Conservation (phyloP, 2,888 invertebrate genomes). For the Plebejus melissa region DNA sequence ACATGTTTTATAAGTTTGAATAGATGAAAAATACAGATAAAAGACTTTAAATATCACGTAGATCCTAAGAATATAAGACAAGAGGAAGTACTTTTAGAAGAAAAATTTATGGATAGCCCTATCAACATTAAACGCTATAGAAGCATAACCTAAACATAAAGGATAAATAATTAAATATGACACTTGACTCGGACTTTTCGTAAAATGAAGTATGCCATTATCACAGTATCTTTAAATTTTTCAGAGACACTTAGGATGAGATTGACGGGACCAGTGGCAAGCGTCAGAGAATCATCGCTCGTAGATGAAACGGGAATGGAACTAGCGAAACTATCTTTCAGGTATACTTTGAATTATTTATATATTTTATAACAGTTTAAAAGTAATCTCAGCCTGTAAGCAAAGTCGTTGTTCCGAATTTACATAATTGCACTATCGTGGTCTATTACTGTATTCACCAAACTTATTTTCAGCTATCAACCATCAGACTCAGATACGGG, state of each 20-base stretch:
- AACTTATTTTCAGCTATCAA: conserved; percentile 54
- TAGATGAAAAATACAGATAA: too few species aligned
- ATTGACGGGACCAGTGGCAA: conserved; percentile 63
- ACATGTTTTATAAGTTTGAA: too few species aligned
- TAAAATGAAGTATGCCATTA: background rate
- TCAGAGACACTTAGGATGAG: conserved; percentile 58
- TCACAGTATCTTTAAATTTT: background rate
- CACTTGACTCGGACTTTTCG: background rate
- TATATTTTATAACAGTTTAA: too few species aligned
- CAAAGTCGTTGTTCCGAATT: too few species aligned
- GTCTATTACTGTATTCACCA: background rate
- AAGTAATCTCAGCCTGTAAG: too few species aligned
- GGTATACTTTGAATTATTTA: conserved; percentile 42
- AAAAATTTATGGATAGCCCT: background rate
- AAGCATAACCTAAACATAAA: background rate
- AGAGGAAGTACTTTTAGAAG: too few species aligned
- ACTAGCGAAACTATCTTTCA: conserved; percentile 61
- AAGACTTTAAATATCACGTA: too few species aligned
- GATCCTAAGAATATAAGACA: too few species aligned
- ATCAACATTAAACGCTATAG: background rate
- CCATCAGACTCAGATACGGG: conserved; percentile 42
- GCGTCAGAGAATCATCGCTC: conserved; percentile 61
- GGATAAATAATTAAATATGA: background rate
- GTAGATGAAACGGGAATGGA: conserved; percentile 65
- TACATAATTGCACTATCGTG: too few species aligned